Evolutionary conservation across 2,888 invertebrate species (phyloP).

Genomic region (Physocephala rufipes): DNA sequence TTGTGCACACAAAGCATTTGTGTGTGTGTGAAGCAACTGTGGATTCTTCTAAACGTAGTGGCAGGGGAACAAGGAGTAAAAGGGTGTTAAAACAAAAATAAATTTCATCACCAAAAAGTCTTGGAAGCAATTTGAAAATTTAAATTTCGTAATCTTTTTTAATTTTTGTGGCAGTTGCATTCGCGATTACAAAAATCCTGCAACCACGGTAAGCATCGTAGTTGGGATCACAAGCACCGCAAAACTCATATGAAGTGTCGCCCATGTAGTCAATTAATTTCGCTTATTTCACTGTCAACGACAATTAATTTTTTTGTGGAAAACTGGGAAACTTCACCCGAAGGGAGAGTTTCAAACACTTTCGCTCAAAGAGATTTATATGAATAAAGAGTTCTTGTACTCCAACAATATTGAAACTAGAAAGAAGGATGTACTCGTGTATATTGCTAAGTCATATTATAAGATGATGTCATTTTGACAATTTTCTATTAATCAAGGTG

Average conservation of each 20-base stretch:
- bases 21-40: too few relatives aligned
- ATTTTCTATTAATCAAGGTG: slow-evolving; percentile 3
- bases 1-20: slow-evolving; percentile 18
- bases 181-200: not conserved
- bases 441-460: not conserved
- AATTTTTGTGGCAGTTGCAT: not conserved
- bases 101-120: not conserved
- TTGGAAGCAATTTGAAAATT: slow-evolving; percentile 5
- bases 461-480: not conserved
- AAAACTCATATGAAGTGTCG: not conserved
- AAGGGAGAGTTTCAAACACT: too few relatives aligned
- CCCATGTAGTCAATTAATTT: slow-evolving; percentile 12
- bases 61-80: not conserved
- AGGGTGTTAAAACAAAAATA: slow-evolving; percentile 3
- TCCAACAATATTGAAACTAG: too few relatives aligned
- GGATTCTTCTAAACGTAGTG: too few relatives aligned
- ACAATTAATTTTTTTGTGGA: not conserved
- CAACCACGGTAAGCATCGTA: too few relatives aligned
- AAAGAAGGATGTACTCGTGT: too few relatives aligned
- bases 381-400: too few relatives aligned
- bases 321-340: too few relatives aligned
- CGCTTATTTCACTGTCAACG: not conserved
- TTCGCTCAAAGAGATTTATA: too few relatives aligned
- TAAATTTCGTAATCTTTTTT: not conserved
- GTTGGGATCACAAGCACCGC: too few relatives aligned